Base-by-base conservation (phyloP, 1,140 invertebrate genomes). In the Parasteatoda tepidariorum region DNA sequence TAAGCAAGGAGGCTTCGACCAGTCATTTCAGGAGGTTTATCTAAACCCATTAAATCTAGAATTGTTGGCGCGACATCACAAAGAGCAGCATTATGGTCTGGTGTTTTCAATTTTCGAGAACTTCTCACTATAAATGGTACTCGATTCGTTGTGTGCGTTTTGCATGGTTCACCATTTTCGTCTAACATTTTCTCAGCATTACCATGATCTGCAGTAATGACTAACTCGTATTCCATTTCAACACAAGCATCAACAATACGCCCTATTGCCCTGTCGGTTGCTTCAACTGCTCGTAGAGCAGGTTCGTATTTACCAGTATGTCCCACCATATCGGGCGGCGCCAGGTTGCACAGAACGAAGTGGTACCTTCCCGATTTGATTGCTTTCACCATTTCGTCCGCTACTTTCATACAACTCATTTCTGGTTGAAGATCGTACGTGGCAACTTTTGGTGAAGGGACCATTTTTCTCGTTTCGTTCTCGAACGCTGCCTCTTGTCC, bases 321-420 rank as follows among this genome's bases (percentile, higher is more conserved):
- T 22, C 90, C 90, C 48, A 90, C 90, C 90, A 90, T 90, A 84
- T 90, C 90, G 28, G 90, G 90, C 28, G 90, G 89, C 18, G 90
- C 90, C 86, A 91, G 91, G 84, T 90, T 90, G 85, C 90, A 90
- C 90, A 90, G 90, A 13, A 91, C 85, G 83, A 90, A 90, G 9
- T 86, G 86, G 85, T 90, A 89, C 67, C 88, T 89, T 15, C 86
- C 86, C 13, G 38, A 57, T 54, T 87, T 84, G 57, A 90, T 86
- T 61, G 88, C 88, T 76, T 90, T 87, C 57, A 89, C 84, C 87
- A 90, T 88, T 87, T 90, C 89, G 48, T 89, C 88, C 31, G 87
- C 90, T 34, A 90, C 89, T 22, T 87, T 89, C 22, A 81, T 83
- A 83, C 86, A 88, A 78, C 85, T 90, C 90, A 90, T 90, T 85